Evolutionary conservation across 2,888 invertebrate genomes (phyloP).

Genomic region (Caenorhabditis panamensis): DNA sequence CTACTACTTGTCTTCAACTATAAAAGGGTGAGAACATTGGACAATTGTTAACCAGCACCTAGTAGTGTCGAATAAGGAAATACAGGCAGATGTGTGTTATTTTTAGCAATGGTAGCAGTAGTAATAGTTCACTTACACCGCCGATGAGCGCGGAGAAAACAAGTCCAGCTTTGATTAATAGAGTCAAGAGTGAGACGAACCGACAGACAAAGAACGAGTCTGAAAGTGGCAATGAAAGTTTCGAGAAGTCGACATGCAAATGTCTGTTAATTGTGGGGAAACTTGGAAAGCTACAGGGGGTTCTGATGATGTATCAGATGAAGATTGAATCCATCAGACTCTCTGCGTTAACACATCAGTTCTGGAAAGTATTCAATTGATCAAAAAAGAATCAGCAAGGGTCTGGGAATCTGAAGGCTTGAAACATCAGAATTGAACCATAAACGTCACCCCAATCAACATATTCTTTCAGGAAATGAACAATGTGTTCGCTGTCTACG

Average conservation of each 20-base stretch:
- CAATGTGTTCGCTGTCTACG: slow-evolving; percentile 96
- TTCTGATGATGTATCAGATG: no score
- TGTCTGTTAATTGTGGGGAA: no score
- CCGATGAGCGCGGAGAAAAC: slow-evolving; percentile 13
- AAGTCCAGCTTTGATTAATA: slow-evolving; percentile 35
- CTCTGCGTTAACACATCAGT: no score
- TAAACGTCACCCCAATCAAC: no score
- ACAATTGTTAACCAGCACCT: slow-evolving; percentile 17
- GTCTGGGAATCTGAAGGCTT: no score
- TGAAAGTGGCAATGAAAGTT: neutral
- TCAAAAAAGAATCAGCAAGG: no score
- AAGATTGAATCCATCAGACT: no score
- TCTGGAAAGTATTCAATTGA: no score
- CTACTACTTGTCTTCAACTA: slow-evolving; percentile 35
- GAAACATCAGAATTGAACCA: neutral
- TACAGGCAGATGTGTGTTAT: slow-evolving; percentile 17
- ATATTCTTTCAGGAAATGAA: slow-evolving; percentile 88
- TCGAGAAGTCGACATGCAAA: no score
- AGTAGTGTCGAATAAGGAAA: slow-evolving; percentile 7
- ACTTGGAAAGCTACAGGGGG: no score
- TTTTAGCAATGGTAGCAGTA: slow-evolving; percentile 32
- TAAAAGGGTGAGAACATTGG: slow-evolving; percentile 43
- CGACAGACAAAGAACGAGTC: slow-evolving; percentile 31
- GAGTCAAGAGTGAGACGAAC: slow-evolving; percentile 15
- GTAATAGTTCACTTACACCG: slow-evolving; percentile 11